Evolutionary conservation across 2,113 vertebrate species (phyloP), one percentile per base, ranked within the genome.

Genomic region (Eubucco bourcierii): DNA sequence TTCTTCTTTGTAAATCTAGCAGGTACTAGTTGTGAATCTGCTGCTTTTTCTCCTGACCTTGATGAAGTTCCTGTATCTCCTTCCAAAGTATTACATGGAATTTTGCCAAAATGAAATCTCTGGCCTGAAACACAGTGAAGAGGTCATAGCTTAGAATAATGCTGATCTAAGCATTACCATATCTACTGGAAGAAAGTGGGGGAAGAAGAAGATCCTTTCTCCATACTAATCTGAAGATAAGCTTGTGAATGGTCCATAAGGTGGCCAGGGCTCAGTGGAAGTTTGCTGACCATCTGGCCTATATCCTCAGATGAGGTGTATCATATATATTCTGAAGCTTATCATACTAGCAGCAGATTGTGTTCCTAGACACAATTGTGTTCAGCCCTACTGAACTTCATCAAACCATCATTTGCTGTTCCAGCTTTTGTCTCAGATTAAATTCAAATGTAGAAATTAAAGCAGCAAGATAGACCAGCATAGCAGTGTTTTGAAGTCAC

Each of bases 201-300:
- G 10, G 29, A 33, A 61, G 85, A 91, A 80, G 65, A 76, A 28
- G 15, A 53, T 29, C 85, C 67, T 95, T 74, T 94, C 90, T 90
- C 89, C 85, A 6, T 87, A 78, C 83, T 97, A 94, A 95, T 87
- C 87, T 84, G 89, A 85, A 84, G 72, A 92, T 70, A 50, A 76
- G 39, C 7, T 86, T 93, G 41, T 90, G 80, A 91, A 75, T 82
- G 88, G 92, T 97, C 95, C 96, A 20, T 89, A 66, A 91, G 80
- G 81, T 77, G 93, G 85, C 89, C 85, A 88, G 79, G 79, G 65
- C 84, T 87, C 88, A 34, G 46, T 67, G 84, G 75, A 56, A 81
- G 93, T 95, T 83, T 92, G 88, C 82, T 82, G 96, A 96, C 76
- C 82, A 89, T 66, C 79, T 94, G 94, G 90, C 44, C 39, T 82